A percentile compares a stretch with the other conserved stretches of the same genome.
Evolutionary conservation across 2,888 invertebrate genomes (phyloP).

Genomic region (Hirtodrosophila duncani): DNA sequence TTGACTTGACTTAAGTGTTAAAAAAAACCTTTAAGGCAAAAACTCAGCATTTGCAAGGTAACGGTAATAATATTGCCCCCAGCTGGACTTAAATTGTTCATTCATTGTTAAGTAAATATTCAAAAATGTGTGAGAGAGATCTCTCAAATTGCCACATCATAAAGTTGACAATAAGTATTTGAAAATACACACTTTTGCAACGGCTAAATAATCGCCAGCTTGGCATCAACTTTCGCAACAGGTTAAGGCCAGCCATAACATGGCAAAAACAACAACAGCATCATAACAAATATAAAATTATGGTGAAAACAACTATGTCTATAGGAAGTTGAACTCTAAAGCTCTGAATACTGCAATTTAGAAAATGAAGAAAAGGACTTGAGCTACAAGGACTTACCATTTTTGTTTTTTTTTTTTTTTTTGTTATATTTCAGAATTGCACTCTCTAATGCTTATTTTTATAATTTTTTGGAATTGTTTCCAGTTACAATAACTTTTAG

Average conservation of each 20-base stretch:
- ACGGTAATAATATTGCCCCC: too few relatives aligned
- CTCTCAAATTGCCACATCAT: constrained; percentile 17
- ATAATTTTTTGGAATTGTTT: background rate
- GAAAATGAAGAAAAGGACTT: background rate
- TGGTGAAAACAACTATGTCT: constrained; percentile 14
- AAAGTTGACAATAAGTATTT: constrained; percentile 32
- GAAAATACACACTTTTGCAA: constrained; percentile 42
- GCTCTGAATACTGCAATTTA: background rate
- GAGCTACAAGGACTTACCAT: constrained; percentile 43
- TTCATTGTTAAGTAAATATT: constrained; percentile 15
- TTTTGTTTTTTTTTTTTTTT: constrained; percentile 17
- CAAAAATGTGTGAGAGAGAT: too few relatives aligned
- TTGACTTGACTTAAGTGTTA: too few relatives aligned
- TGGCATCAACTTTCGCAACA: constrained; percentile 64
- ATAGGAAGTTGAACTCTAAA: constrained; percentile 13
- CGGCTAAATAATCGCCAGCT: constrained; percentile 31
- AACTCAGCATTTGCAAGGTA: too few relatives aligned
- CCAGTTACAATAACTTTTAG: background rate
- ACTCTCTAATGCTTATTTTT: background rate
- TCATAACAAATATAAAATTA: too few relatives aligned
- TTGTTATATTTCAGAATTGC: too few relatives aligned
- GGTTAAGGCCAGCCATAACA: constrained; percentile 33
- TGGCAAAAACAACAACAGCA: constrained; percentile 16
- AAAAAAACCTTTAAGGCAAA: too few relatives aligned
- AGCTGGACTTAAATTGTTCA: constrained; percentile 8